phyloP scores from a whole-genome alignment of 92 coral and sea anemone genomes.

The Zoanthus solanderi region DNA sequence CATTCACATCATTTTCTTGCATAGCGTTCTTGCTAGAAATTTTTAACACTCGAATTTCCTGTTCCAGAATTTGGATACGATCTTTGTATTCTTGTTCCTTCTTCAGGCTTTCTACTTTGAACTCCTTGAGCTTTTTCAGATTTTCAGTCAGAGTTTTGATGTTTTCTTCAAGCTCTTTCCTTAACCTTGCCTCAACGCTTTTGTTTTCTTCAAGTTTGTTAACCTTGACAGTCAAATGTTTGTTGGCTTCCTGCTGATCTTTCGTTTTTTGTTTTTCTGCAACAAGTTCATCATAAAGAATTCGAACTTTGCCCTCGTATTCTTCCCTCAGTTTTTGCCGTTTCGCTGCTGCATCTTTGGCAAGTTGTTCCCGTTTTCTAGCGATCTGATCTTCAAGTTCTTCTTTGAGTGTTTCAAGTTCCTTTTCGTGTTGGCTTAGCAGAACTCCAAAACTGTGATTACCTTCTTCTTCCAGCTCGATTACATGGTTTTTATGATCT shows the following conservation, averaged over 20 bases:
- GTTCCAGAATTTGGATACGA: slow-evolving; percentile 23
- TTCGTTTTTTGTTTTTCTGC: slow-evolving; percentile 77
- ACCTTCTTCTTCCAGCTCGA: slow-evolving; percentile 85
- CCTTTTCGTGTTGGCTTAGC: slow-evolving; percentile 88
- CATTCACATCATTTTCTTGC: slow-evolving; percentile 29
- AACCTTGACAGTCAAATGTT: slow-evolving; percentile 69
- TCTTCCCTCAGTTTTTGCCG: slow-evolving; percentile 87
- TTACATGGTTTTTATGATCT: slow-evolving; percentile 61
- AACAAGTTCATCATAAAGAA: slow-evolving; percentile 85
- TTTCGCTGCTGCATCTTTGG: slow-evolving; percentile 84
- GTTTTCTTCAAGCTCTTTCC: slow-evolving; percentile 71
- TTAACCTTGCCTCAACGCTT: slow-evolving; percentile 62
- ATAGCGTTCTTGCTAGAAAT: slow-evolving; percentile 39
- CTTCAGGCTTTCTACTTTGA: background rate
- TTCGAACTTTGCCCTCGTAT: slow-evolving; percentile 82
- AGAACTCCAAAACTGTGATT: slow-evolving; percentile 85
- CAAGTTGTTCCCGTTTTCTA: slow-evolving; percentile 84
- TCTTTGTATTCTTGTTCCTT: slow-evolving; percentile 58
- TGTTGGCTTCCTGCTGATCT: slow-evolving; percentile 69
- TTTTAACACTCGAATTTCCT: slow-evolving; percentile 23
- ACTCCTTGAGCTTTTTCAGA: slow-evolving; percentile 46
- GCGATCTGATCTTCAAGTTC: slow-evolving; percentile 93
- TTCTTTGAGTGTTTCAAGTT: slow-evolving; percentile 78
- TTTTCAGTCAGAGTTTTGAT: slow-evolving; percentile 60
- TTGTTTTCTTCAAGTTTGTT: slow-evolving; percentile 69